Evolutionary conservation across 2,888 invertebrate genomes (phyloP), one percentile per base, ranked within the genome.

Genomic region (Lamellibrachia columna): DNA sequence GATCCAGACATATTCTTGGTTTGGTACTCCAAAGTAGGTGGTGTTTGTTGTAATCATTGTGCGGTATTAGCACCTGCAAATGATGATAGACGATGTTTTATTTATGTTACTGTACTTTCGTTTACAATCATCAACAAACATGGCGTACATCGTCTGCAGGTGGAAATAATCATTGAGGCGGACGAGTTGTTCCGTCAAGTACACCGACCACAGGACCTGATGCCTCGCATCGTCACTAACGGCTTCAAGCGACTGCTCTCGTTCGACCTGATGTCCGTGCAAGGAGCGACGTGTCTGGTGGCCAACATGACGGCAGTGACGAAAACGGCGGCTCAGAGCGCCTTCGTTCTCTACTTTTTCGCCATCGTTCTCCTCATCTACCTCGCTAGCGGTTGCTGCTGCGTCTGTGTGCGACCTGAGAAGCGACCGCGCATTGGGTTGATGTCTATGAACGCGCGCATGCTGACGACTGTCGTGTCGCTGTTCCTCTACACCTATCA

Each of bases 401-500:
- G 93, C 28, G 15, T 93, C 52, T 93, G 90, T 22, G 0, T 93
- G 92, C 92, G 28, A 52, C n/a, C 53, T 40, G 52, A 90, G 75
- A 93, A 91, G 53, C n/a, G 92, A 8, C 93, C 93, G 9, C 55
- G 53, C 9, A 52, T 92, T 22, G 93, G 93, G 22, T 7, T 2
- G 15, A 40, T 93, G n/a, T 52, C 75, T 7, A 90, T 53, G 40
- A 93, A 90, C 15, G 55, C 92, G 11, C 40, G 93, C 28, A 60
- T 93, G 55, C 53, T 93, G 9, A 40, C 53, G 11, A 93, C 93
- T 7, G n/a, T 93, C 40, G 52, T 93, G 15, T 75, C 93, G 22
- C 91, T 93, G 28, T 92, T 93, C n/a, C 93, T 93, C 11, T 93
- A 93, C 92, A 93, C 93, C 15, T 93, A 92, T 52, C 93, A 93